Base-by-base conservation (phyloP, 2,113 vertebrate genomes). In the Chloropsis hardwickii region DNA sequence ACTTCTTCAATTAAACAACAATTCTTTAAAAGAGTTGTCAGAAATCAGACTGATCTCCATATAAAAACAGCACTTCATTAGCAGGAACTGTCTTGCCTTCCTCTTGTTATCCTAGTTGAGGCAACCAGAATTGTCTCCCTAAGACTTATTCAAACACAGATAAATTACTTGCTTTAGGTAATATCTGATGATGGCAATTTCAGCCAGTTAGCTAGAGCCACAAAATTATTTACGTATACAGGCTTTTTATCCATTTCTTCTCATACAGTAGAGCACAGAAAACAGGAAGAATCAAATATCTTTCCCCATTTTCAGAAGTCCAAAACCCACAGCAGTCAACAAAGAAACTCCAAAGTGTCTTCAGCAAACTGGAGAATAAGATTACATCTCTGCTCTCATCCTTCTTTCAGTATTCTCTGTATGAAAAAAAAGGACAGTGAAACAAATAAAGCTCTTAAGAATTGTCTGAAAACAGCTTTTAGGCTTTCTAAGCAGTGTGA, bases 151-250 rank as follows among this genome's bases (percentile, higher is more conserved):
- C 3, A 3, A 86, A 37, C 20, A 73, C 44, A 73, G 71, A 60
- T 31, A 40, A 93, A 88, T 72, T 67, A 42, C 45, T 83, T 92
- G 44, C 64, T 65, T 80, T 58, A n/a, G 33, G 44, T 88, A 44
- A 73, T 20, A 31, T 40, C 24, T 77, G 83, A 53, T 17, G 54
- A 62, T 42, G 67, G 71, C 0, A 1, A 54, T 72, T 70, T 58
- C 56, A 85, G 58, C 27, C 67, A 51, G 62, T 51, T 88, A 81
- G 37, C 18, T 71, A 11, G 6, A 91, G 53, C 5, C 80, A 81
- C 14, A 35, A n/a, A 82, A 47, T 21, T 54, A 28, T 45, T 93
- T 64, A 61, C 48, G 37, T 37, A 24, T 24, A 23, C 21, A 44
- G 64, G 54, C 6, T 79, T 77, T 10, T 1, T n/a, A 60, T 25